phyloP scores from a whole-genome alignment of 2,797 vertebrate genomes.

The Valencia hispanica region DNA sequence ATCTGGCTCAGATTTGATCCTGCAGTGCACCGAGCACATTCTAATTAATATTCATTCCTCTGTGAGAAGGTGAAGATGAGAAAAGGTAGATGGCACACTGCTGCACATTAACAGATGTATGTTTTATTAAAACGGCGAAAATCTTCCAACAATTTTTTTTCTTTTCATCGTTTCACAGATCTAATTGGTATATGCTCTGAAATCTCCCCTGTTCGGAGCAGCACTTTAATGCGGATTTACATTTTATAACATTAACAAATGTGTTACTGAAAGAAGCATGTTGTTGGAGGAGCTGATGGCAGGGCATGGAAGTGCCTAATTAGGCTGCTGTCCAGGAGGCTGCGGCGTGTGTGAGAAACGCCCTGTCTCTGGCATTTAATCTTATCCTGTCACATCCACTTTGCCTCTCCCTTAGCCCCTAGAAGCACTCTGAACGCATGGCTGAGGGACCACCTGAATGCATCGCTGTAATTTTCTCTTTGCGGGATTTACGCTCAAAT shows the following conservation, averaged over 20 bases:
- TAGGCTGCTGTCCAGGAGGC: constrained; percentile 82
- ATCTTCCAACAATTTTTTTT: constrained; percentile 14
- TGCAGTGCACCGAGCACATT: constrained; percentile 2
- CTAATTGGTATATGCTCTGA: constrained; percentile 38
- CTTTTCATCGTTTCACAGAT: constrained; percentile 28
- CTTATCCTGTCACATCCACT: constrained; percentile 82
- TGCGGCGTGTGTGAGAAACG: constrained; percentile 77
- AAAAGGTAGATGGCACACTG: constrained; percentile 4
- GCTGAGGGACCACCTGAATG: constrained; percentile 76
- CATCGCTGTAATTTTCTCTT: constrained; percentile 75
- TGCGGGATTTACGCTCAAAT: constrained; percentile 55
- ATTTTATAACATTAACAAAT: constrained; percentile 66
- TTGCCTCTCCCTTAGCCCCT: constrained; percentile 71
- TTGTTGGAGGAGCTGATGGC: constrained; percentile 73
- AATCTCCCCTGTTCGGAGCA: constrained; percentile 32
- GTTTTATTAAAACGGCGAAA: constrained; percentile 26
- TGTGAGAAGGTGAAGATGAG: constrained; percentile 13
- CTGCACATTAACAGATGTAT: background rate
- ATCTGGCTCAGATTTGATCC: constrained; percentile 38
- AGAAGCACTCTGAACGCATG: constrained; percentile 66
- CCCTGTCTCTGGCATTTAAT: constrained; percentile 81
- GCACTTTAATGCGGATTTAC: constrained; percentile 24
- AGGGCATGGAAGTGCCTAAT: constrained; percentile 80
- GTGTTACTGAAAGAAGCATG: constrained; percentile 61
- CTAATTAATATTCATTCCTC: constrained; percentile 26